Percentiles rank a stretch among this genome's conserved stretches.
These are phyloP conservation scores for Papilio xuthus DNA, from an alignment of 1,140 invertebrate genomes.

Conservation along the genomic window DNA sequence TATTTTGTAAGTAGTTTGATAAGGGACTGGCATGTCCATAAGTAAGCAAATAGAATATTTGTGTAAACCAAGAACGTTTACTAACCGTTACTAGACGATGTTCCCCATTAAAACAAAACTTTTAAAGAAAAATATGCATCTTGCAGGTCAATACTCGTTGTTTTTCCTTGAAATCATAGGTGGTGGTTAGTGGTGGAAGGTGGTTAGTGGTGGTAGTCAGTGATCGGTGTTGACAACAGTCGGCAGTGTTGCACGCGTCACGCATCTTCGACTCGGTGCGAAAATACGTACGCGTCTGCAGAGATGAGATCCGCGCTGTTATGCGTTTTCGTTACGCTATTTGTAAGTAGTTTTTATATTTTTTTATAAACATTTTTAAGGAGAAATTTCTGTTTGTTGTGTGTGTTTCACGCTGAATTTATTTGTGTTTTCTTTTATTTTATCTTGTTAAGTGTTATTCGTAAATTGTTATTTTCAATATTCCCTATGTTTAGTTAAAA, in stretches of 20 bases:
- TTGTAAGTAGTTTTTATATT: slow-evolving; percentile 60
- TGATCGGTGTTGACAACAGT: slow-evolving; percentile 49
- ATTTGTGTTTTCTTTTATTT: slow-evolving; percentile 13
- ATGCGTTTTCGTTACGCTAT: slow-evolving; percentile 67
- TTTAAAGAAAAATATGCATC: background rate
- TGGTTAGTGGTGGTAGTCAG: slow-evolving; percentile 48
- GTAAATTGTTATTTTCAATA: too few species aligned
- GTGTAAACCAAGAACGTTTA: too few species aligned
- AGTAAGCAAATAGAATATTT: too few species aligned
- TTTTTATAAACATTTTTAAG: slow-evolving; percentile 7
- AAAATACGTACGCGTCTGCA: slow-evolving; percentile 53
- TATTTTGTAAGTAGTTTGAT: too few species aligned
- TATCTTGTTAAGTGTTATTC: background rate
- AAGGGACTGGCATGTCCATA: too few species aligned
- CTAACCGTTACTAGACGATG: too few species aligned
- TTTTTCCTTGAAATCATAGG: slow-evolving; percentile 22
- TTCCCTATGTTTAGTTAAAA: too few species aligned
- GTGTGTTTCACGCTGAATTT: slow-evolving; percentile 31
- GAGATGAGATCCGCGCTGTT: slow-evolving; percentile 67
- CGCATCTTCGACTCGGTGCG: slow-evolving; percentile 47
- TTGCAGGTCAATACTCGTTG: slow-evolving; percentile 28
- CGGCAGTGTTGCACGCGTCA: slow-evolving; percentile 53
- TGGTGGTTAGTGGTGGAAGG: slow-evolving; percentile 39
- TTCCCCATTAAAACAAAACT: too few species aligned
- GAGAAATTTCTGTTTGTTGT: slow-evolving; percentile 45